Evolutionary conservation across 1,140 invertebrate species (phyloP), one percentile per base, ranked within the genome.

Genomic region (Ctenoplectra terminalis): DNA sequence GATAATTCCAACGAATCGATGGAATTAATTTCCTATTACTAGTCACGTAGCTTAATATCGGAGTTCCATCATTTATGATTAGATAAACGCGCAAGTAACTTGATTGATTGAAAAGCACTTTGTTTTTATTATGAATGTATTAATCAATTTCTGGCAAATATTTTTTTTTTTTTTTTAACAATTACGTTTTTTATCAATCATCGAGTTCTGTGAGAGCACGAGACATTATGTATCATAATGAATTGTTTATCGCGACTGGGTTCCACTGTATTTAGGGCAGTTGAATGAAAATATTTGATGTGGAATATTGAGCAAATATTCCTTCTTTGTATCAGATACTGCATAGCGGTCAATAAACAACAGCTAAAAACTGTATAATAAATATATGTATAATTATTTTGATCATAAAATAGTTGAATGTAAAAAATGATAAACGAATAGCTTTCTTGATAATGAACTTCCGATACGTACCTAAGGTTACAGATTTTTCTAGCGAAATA

Each of bases 71-170:
- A 31, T 4, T 17, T 11, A 50, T 11, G 64, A 84, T 85, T 84
- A 85, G 82, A 85, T 84, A 74, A 40, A n/a, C 20, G 2, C 37
- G 29, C 56, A n/a, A n/a, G n/a, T n/a, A n/a, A n/a, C n/a, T n/a
- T n/a, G n/a, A n/a, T n/a, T n/a, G n/a, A n/a, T n/a, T n/a, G 1
- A 26, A 40, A 1, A 13, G 26, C 50, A 9, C 8, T 37, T 17
- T 71, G 50, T 52, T 37, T 60, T 60, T 7, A 66, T 29, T 29
- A 5, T 66, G 20, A 37, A 64, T 40, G 40, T 40, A 40, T 9
- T 40, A 40, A 9, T 4, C 4, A 40, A 40, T 40, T 40, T 40
- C 9, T 40, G 40, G 40, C 40, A 40, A 64, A 6, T 9, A 40
- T 40, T 64, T 6, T 17, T 64, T 26, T 15, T 9, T 64, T 40